These are phyloP conservation scores for Orthonyx spaldingii DNA, from an alignment of 2,113 vertebrate species.

Conservation along the genomic window DNA sequence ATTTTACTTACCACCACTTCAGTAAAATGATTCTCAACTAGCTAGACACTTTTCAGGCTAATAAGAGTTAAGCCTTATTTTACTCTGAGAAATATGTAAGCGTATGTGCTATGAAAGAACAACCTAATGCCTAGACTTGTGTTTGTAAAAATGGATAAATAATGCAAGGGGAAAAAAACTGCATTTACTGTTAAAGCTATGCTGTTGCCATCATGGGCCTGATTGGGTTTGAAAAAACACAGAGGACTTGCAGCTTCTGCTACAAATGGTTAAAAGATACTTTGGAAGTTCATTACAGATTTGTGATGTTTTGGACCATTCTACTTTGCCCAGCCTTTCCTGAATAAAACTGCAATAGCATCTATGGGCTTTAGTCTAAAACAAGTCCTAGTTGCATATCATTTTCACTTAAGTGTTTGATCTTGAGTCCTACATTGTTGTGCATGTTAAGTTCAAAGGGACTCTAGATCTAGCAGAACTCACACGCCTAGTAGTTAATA, in stretches of 20 bases:
- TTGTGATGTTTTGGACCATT: not conserved
- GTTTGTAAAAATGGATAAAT: not conserved
- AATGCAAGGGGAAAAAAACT: not conserved
- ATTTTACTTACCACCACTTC: not conserved
- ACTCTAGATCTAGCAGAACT: not conserved
- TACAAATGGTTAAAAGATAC: not conserved
- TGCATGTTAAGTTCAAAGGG: slow-evolving; percentile 4
- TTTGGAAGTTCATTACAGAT: not conserved
- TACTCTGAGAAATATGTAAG: not conserved
- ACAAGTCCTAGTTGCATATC: not conserved
- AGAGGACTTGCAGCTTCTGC: not conserved
- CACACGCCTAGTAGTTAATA: not conserved
- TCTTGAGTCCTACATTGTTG: not conserved
- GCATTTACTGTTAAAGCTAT: not conserved
- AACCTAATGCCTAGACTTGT: not conserved
- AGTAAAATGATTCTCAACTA: not conserved
- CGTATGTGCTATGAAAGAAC: not conserved
- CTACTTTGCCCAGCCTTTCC: not conserved
- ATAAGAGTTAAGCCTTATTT: not conserved
- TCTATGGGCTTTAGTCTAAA: not conserved
- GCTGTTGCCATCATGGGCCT: not conserved
- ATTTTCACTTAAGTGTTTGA: slow-evolving; percentile 6
- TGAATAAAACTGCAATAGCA: not conserved
- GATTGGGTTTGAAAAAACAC: not conserved
- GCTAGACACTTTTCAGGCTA: not conserved